Conservation (phyloP, 2,113 vertebrate species). For the Coracopsis vasa region DNA sequence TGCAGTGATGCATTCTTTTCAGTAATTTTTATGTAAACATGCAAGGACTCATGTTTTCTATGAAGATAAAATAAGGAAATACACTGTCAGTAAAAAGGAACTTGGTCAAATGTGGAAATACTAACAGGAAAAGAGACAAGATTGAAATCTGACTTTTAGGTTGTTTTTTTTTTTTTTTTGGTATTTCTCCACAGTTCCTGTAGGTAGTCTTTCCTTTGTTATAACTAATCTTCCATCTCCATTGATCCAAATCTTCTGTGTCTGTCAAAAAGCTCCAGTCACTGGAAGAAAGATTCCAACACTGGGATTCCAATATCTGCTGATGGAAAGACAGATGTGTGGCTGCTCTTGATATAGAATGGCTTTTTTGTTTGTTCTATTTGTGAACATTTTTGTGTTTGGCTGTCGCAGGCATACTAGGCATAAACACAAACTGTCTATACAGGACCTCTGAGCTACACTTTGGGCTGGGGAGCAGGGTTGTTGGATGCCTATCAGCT, state of each 20-base stretch:
- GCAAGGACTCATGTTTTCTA: not conserved
- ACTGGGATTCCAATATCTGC: too few species aligned
- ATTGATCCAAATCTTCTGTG: too few species aligned
- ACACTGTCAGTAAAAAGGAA: not conserved
- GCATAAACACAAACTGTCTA: not conserved
- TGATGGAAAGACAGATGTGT: not conserved
- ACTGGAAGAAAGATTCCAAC: not conserved
- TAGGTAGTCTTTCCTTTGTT: not conserved
- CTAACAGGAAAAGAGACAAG: not conserved
- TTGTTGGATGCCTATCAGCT: not conserved
- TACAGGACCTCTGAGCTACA: rapidly evolving
- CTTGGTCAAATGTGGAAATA: not conserved
- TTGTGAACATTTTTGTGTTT: rapidly evolving
- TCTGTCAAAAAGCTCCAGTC: not conserved
- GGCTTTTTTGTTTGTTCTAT: rapidly evolving
- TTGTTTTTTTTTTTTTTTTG: too few species aligned
- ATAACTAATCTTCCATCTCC: not conserved
- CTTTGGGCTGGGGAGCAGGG: not conserved
- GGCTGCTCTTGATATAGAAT: rapidly evolving
- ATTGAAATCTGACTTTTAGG: not conserved
- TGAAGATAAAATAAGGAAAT: not conserved
- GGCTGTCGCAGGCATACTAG: rapidly evolving
- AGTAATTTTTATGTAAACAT: not conserved
- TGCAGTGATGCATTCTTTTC: not conserved
- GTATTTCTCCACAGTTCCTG: not conserved